phyloP scores from a whole-genome alignment of 2,113 vertebrate genomes.

The Polypterus bichir region DNA sequence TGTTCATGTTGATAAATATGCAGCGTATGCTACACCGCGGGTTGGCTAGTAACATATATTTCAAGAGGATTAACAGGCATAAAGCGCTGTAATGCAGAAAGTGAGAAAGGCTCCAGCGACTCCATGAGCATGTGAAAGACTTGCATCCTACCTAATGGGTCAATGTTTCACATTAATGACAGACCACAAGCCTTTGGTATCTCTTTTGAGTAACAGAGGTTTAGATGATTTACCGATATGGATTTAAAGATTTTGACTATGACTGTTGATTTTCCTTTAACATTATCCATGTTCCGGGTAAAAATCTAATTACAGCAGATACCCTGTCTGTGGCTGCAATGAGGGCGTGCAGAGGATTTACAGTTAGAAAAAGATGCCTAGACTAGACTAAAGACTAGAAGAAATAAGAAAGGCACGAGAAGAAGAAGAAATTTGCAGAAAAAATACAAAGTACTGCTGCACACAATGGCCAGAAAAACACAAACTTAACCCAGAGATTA shows the following conservation, averaged over 20 bases:
- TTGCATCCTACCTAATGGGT: conserved; percentile 9
- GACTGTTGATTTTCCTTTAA: conserved; percentile 10
- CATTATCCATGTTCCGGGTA: conserved; percentile 17
- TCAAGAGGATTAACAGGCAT: conserved; percentile 9
- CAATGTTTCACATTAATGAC: conserved; percentile 14
- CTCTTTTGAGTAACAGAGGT: conserved; percentile 15
- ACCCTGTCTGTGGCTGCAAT: conserved; percentile 11
- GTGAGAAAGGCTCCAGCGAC: conserved; percentile 17
- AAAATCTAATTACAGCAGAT: conserved; percentile 20
- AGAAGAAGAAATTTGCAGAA: background rate
- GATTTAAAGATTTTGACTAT: conserved; percentile 8
- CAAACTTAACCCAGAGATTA: background rate
- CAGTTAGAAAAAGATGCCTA: conserved; percentile 10
- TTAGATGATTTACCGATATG: conserved; percentile 14
- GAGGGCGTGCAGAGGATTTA: background rate
- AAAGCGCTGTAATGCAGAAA: conserved; percentile 18
- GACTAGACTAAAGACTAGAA: conserved; percentile 1
- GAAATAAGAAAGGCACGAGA: conserved; percentile 6
- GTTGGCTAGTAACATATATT: conserved; percentile 8
- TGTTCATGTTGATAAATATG: no score
- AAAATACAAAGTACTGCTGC: background rate
- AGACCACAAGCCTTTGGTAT: conserved; percentile 21
- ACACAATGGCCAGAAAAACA: conserved; percentile 7
- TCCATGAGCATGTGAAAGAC: conserved; percentile 16
- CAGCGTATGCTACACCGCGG: no score